Percentiles rank a stretch among this genome's conserved stretches.
Evolutionary conservation across 2,113 vertebrate species (phyloP).

Genomic region (Arothron firmamentum): DNA sequence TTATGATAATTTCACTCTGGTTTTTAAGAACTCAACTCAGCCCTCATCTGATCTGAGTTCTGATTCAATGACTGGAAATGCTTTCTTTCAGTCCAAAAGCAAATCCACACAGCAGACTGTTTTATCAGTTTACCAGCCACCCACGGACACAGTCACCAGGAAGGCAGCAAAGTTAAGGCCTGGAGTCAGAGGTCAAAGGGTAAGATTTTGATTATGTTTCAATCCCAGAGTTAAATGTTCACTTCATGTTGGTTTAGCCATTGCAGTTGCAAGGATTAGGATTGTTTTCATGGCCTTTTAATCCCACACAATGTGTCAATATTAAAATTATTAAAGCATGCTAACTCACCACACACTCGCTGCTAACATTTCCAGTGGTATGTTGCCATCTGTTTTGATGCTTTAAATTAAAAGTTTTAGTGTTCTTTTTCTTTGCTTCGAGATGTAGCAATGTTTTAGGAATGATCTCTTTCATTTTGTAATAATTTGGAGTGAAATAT

Average conservation of each 20-base stretch:
- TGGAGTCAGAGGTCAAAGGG: slow-evolving; percentile 50
- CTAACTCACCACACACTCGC: too few species aligned
- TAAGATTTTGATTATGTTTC: slow-evolving; percentile 22
- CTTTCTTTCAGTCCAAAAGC: slow-evolving; percentile 17
- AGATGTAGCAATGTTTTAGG: too few species aligned
- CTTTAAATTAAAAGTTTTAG: too few species aligned
- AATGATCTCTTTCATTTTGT: too few species aligned
- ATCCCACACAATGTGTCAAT: too few species aligned
- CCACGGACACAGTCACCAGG: background rate
- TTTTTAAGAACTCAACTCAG: slow-evolving; percentile 4
- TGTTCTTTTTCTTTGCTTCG: too few species aligned
- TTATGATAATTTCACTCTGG: background rate
- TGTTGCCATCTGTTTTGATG: too few species aligned
- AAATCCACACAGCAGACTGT: slow-evolving; percentile 13
- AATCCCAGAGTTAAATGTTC: background rate
- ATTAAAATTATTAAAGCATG: too few species aligned
- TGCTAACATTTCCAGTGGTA: too few species aligned
- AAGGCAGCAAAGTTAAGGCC: background rate
- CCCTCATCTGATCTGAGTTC: slow-evolving; percentile 14
- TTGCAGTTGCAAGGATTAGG: background rate
- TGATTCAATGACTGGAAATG: slow-evolving; percentile 1
- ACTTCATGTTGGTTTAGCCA: background rate
- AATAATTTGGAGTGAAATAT: too few species aligned
- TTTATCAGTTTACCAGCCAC: slow-evolving; percentile 9
- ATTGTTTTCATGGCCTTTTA: too few species aligned